Base-by-base conservation (phyloP, 2,888 invertebrate genomes). In the Sthenelais limicola region DNA sequence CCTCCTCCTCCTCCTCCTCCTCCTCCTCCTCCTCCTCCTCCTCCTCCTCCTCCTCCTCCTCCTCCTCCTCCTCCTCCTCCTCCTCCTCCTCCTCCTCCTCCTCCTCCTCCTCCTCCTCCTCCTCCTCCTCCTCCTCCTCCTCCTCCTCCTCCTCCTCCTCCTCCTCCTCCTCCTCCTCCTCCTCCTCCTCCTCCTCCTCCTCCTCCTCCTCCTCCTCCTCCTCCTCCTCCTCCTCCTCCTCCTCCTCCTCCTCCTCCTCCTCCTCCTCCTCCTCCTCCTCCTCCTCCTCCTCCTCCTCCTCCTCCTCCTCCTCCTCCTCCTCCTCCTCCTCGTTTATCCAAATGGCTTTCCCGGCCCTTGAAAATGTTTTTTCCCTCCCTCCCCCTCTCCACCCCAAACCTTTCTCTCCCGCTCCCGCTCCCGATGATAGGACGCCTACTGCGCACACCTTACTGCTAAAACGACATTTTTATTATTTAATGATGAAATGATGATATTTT, bases 1-100 rank as follows among this genome's bases (percentile, higher is more conserved):
- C 47, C 47, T 47, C 47, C 47, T 47, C 47, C 47, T 47, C 47
- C 47, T 47, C 47, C 47, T 47, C 47, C 47, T 47, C 47, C 47
- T 47, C n/a, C n/a, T 47, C 47, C 47, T 47, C 47, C 47, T 47
- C 47, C 47, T 47, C 47, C 47, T 47, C 47, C 47, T 47, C 47
- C n/a, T n/a, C n/a, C n/a, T 47, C 15, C 18, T 15, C 47, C 18
- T 18, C 47, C 18, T 15, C 47, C 47, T 47, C 18, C 15, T 18
- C 15, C 18, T 15, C 18, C 47, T 15, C 15, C 18, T 47, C 15
- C 47, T 47, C 15, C 47, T 47, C 15, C 47, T 15, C 18, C 47
- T 47, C 47, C 47, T 47, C 47, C 18, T 18, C 18, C 18, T 15
- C 15, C 47, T 15, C 18, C 15, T 15, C 18, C 15, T 18, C 15